Conservation (phyloP, 2,888 invertebrate species). For the Galerucella pusilla region DNA sequence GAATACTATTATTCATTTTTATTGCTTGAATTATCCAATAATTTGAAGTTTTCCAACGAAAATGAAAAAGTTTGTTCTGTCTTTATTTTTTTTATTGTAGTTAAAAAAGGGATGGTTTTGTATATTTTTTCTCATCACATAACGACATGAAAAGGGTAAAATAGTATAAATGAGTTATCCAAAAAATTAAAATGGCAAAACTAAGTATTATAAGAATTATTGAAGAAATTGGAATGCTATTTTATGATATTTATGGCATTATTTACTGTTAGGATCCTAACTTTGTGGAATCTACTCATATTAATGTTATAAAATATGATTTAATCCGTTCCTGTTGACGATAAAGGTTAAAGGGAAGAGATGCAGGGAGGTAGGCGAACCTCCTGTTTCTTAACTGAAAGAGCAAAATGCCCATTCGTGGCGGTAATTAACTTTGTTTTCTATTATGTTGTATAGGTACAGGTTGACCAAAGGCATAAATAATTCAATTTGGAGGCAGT, state of each 20-base stretch:
- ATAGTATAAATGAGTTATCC: not conserved
- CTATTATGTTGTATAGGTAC: constrained; percentile 65
- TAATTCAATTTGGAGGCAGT: constrained; percentile 61
- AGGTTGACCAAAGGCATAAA: constrained; percentile 63
- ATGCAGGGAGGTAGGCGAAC: constrained; percentile 15
- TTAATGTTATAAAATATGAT: not conserved
- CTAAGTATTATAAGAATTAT: too few species aligned
- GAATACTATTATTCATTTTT: constrained; percentile 3
- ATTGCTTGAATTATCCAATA: not conserved
- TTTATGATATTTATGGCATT: too few species aligned
- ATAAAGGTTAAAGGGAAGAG: constrained; percentile 50
- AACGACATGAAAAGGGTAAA: not conserved
- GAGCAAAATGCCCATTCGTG: constrained; percentile 54
- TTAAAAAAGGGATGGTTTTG: not conserved
- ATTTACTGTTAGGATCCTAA: too few species aligned
- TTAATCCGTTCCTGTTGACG: constrained; percentile 6
- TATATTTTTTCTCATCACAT: not conserved
- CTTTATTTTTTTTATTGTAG: not conserved
- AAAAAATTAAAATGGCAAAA: not conserved
- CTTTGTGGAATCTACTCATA: too few species aligned
- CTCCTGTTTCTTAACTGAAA: constrained; percentile 59
- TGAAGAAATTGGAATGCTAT: too few species aligned
- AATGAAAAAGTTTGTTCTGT: not conserved
- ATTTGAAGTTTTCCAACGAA: not conserved
- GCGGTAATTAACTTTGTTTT: constrained; percentile 66